These are phyloP conservation scores for Mactromeris polynyma DNA, from an alignment of 2,888 invertebrate species.

Conservation along the genomic window DNA sequence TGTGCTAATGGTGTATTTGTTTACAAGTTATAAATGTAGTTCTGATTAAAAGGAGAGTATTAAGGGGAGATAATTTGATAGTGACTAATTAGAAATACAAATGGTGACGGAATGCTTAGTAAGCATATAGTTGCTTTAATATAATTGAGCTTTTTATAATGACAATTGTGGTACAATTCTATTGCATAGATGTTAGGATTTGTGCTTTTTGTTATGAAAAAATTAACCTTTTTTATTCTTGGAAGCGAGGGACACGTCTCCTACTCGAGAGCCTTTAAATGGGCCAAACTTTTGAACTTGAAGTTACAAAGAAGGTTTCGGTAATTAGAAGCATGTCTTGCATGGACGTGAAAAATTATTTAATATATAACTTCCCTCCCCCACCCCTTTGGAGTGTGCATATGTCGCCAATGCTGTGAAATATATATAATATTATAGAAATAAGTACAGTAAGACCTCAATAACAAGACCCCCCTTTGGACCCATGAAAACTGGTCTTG, in stretches of 20 bases:
- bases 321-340: conserved; percentile 3
- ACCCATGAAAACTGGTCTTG: no score
- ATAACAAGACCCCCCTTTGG: no score
- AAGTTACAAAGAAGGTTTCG: not conserved
- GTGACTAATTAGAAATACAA: no score
- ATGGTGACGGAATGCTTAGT: not conserved
- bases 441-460: no score
- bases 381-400: no score
- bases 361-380: no score
- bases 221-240: not conserved
- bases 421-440: no score
- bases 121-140: not conserved
- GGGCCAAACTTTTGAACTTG: conserved; percentile 19
- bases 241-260: not conserved
- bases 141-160: not conserved
- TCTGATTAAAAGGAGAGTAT: no score
- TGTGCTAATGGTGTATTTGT: not conserved
- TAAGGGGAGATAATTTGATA: no score
- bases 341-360: not conserved
- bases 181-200: not conserved
- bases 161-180: not conserved
- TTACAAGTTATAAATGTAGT: not conserved
- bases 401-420: no score
- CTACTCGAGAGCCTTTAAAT: not conserved
- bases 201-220: not conserved